These are phyloP conservation scores for Folsomia manolachei DNA, from an alignment of 2,888 invertebrate genomes.

Conservation along the genomic window DNA sequence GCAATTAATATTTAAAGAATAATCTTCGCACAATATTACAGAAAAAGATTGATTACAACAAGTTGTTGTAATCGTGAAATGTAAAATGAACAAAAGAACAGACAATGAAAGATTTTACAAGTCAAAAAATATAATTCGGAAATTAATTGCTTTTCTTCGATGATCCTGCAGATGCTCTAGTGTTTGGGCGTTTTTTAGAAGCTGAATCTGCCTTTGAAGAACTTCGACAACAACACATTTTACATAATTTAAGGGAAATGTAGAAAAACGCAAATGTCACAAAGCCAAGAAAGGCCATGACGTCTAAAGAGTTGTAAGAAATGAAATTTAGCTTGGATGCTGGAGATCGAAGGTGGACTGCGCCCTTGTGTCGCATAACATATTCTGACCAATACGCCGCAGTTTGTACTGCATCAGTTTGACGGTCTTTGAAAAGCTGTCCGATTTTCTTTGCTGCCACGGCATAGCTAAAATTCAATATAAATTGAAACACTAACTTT, in stretches of 20 bases:
- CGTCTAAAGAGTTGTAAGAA: constrained; percentile 31
- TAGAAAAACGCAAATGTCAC: background rate
- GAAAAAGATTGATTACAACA: too few species aligned
- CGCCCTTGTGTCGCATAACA: constrained; percentile 50
- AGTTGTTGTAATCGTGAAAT: too few species aligned
- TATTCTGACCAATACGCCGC: constrained; percentile 50
- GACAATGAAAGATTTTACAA: too few species aligned
- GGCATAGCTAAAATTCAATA: background rate
- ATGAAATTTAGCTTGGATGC: constrained; percentile 27
- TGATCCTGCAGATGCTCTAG: too few species aligned
- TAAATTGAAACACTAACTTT: too few species aligned
- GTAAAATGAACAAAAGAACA: too few species aligned
- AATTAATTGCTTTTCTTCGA: too few species aligned
- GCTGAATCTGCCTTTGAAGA: background rate
- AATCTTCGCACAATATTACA: too few species aligned
- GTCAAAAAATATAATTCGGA: too few species aligned
- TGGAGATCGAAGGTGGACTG: constrained; percentile 34
- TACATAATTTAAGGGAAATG: background rate
- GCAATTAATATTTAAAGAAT: too few species aligned
- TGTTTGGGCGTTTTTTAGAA: background rate
- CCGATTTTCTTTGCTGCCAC: background rate
- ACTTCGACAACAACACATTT: constrained; percentile 5
- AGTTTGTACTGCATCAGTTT: constrained; percentile 53
- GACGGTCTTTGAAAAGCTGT: constrained; percentile 25
- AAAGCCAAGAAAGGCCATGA: constrained; percentile 16